Percentiles rank a stretch among this genome's conserved stretches.
These are phyloP conservation scores for Corticium candelabrum DNA, from an alignment of 37 sponge, comb jelly and placozoan species.

Conservation along the genomic window DNA sequence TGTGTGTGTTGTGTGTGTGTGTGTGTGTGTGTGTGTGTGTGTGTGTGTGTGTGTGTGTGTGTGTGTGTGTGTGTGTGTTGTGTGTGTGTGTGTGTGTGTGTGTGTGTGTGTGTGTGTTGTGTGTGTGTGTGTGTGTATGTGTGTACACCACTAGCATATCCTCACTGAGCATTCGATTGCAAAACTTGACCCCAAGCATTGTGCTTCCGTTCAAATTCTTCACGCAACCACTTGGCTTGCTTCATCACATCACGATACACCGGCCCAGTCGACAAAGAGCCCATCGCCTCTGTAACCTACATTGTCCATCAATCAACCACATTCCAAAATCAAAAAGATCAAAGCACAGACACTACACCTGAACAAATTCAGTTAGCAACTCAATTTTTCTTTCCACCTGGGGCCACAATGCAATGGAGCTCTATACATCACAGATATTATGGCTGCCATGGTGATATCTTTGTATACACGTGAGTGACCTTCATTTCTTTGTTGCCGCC, in stretches of 20 bases:
- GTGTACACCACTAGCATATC: neutral
- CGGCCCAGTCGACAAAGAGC: no score
- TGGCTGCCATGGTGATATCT: no score
- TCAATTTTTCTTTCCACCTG: conserved; percentile 47
- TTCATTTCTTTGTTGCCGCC: conserved; percentile 57
- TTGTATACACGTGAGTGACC: no score
- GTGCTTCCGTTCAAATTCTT: neutral
- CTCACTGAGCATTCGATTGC: conserved; percentile 12
- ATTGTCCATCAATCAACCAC: no score
- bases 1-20: no score
- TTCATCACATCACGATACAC: no score
- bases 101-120: neutral
- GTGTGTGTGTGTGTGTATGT: neutral
- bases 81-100: neutral
- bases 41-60: neutral
- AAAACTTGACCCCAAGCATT: neutral
- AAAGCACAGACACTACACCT: conserved; percentile 15
- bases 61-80: neutral
- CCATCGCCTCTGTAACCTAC: no score
- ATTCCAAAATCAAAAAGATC: no score
- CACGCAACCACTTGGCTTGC: neutral
- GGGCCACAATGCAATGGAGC: conserved; percentile 24
- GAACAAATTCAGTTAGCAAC: conserved; percentile 44
- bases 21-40: neutral
- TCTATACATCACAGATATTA: conserved; percentile 13